A percentile compares a stretch with the other conserved stretches of the same genome.
phyloP scores from a whole-genome alignment of 2,888 invertebrate genomes.

The Andrena hattorfiana region DNA sequence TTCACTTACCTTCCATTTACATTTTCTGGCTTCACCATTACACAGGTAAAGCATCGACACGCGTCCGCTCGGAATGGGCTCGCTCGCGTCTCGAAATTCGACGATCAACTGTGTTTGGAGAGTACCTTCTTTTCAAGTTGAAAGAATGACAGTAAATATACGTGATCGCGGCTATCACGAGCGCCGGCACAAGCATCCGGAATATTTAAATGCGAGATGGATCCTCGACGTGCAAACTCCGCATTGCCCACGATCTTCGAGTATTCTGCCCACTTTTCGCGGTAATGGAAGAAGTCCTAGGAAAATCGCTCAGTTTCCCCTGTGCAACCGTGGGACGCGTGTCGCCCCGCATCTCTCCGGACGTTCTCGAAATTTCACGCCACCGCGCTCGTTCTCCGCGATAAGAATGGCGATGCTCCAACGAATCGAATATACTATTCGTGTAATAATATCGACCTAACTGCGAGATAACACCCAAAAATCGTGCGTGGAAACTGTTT shows the following conservation, averaged over 20 bases:
- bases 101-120: not conserved
- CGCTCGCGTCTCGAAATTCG: not conserved
- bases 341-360: constrained; percentile 29
- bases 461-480: constrained; percentile 17
- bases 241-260: constrained; percentile 66
- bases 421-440: not conserved
- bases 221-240: constrained; percentile 57
- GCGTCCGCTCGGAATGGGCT: not conserved
- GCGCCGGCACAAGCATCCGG: constrained; percentile 57
- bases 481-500: not conserved
- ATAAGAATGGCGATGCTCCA: constrained; percentile 42
- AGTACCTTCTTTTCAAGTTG: not conserved
- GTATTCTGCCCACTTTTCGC: constrained; percentile 63
- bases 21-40: constrained; percentile 34
- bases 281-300: constrained; percentile 71
- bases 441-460: not conserved
- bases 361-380: not conserved
- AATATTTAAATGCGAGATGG: constrained; percentile 65
- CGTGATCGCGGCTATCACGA: constrained; percentile 30
- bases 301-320: constrained; percentile 68
- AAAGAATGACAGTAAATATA: constrained; percentile 1
- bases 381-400: constrained; percentile 4
- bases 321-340: constrained; percentile 54
- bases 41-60: not conserved
- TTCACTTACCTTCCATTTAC: constrained; percentile 24